These are phyloP conservation scores for Diplazon laetatorius DNA, from an alignment of 2,888 invertebrate species.

Conservation along the genomic window DNA sequence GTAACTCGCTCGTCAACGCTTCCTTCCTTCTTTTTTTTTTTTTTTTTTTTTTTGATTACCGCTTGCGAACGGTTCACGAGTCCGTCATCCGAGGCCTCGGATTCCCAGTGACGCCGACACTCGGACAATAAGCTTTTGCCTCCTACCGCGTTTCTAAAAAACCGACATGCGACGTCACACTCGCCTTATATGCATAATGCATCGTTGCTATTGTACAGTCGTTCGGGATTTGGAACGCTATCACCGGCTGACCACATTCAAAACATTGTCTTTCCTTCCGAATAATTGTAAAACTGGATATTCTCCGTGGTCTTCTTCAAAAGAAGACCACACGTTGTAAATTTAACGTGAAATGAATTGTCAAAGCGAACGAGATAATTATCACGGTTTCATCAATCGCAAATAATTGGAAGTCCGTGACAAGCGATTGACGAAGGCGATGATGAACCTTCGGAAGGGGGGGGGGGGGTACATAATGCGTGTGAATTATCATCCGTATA, in stretches of 20 bases:
- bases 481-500: neutral
- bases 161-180: too few species aligned
- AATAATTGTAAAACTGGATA: too few species aligned
- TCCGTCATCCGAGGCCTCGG: too few species aligned
- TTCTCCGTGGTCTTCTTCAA: too few species aligned
- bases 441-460: conserved; percentile 19
- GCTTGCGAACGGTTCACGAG: neutral
- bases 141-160: neutral
- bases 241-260: too few species aligned
- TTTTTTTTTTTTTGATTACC: too few species aligned
- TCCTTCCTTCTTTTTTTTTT: too few species aligned
- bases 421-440: neutral
- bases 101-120: conserved; percentile 32
- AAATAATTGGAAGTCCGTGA: conserved; percentile 25
- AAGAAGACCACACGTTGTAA: neutral
- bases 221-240: too few species aligned
- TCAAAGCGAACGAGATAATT: conserved; percentile 19
- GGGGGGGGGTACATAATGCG: conserved; percentile 1
- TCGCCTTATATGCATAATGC: too few species aligned
- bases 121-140: conserved; percentile 1
- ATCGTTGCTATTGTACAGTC: too few species aligned
- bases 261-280: too few species aligned
- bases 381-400: neutral
- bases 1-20: conserved; percentile 9
- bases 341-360: neutral